Evolutionary conservation across 2,888 invertebrate genomes (phyloP).

Genomic region (Falcaria lacertinaria): DNA sequence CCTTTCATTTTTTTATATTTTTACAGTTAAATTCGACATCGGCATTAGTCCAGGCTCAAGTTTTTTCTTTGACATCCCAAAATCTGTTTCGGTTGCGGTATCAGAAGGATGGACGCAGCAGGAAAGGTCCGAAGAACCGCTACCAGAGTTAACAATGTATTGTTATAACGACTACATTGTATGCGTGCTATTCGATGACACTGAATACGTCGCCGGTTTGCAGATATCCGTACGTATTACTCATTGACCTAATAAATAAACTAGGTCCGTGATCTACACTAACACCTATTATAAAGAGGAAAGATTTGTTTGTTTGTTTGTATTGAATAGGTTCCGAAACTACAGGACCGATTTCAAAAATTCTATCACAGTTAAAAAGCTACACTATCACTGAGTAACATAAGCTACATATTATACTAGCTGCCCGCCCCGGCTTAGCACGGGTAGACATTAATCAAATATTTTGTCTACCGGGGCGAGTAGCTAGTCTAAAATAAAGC

Average conservation of each 20-base stretch:
- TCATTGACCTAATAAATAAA: neutral
- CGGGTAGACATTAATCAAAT: too few relatives aligned
- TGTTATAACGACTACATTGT: neutral
- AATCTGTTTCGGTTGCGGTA: neutral
- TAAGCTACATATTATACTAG: too few relatives aligned
- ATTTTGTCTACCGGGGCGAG: too few relatives aligned
- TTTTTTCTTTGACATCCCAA: neutral
- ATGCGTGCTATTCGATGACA: neutral
- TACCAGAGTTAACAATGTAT: neutral
- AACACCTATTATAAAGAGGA: too few relatives aligned
- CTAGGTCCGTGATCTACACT: too few relatives aligned
- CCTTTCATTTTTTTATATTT: neutral
- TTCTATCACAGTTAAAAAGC: too few relatives aligned
- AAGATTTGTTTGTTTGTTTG: too few relatives aligned
- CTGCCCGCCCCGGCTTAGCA: too few relatives aligned
- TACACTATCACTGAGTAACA: too few relatives aligned
- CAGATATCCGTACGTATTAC: neutral
- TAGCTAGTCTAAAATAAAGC: too few relatives aligned
- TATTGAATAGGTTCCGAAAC: too few relatives aligned
- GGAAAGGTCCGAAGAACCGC: neutral
- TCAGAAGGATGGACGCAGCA: neutral
- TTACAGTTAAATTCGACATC: constrained; percentile 6
- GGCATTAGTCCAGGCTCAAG: neutral
- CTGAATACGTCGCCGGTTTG: neutral
- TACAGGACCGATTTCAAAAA: too few relatives aligned